Evolutionary conservation across 2,888 invertebrate genomes (phyloP).

Genomic region (Microctonus aethiopoides): DNA sequence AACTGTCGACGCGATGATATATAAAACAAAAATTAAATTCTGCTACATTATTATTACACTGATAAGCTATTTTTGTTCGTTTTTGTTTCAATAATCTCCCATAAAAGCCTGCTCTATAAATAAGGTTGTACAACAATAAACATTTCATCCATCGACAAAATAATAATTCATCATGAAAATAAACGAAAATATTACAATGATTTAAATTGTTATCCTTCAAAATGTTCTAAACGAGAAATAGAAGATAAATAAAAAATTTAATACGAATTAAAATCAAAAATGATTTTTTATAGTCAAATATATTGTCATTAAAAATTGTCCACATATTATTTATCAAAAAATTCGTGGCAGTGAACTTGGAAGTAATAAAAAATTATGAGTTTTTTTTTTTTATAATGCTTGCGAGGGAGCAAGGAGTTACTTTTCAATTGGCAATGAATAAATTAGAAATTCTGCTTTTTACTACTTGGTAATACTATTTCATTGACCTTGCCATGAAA

Average conservation of each 20-base stretch:
- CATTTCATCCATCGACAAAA: not conserved
- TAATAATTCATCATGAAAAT: not conserved
- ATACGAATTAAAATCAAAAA: slow-evolving; percentile 50
- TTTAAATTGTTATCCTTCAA: not conserved
- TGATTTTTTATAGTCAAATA: slow-evolving; percentile 46
- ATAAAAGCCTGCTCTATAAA: not conserved
- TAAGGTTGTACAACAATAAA: not conserved
- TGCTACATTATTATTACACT: not conserved
- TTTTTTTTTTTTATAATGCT: not conserved
- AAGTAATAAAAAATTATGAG: slow-evolving; percentile 22
- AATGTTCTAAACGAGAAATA: not conserved
- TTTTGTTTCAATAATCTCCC: slow-evolving; percentile 32
- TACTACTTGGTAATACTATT: not conserved
- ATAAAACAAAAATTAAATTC: not conserved
- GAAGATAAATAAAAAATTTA: slow-evolving; percentile 21
- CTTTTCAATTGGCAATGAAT: slow-evolving; percentile 44
- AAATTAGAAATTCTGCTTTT: not conserved
- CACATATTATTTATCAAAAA: slow-evolving; percentile 32
- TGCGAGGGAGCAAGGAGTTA: too few species aligned
- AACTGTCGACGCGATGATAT: slow-evolving; percentile 14
- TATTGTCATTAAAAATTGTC: slow-evolving; percentile 31
- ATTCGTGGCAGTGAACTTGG: slow-evolving; percentile 53
- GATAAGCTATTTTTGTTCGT: not conserved
- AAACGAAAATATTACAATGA: not conserved
- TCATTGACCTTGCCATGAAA: not conserved